Conservation (phyloP, 2,797 vertebrate genomes). For the Taeniopygia guttata region DNA sequence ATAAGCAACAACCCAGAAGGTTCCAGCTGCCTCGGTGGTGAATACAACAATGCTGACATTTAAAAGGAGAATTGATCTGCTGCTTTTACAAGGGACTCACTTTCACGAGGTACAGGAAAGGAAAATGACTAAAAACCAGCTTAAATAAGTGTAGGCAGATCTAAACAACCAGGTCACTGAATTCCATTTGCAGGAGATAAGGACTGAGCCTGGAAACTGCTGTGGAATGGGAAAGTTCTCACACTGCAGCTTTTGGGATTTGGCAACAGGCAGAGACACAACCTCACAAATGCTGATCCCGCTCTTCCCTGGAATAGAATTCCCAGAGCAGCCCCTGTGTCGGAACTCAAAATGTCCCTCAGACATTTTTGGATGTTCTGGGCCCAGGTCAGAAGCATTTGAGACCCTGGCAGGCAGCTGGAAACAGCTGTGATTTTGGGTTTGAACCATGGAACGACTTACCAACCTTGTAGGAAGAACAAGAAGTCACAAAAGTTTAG, state of each 20-base stretch:
- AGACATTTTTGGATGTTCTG: too few species aligned
- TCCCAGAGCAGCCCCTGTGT: neutral
- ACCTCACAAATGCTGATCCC: neutral
- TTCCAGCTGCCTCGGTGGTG: neutral
- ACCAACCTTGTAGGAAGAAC: too few species aligned
- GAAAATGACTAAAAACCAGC: neutral
- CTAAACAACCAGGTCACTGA: neutral
- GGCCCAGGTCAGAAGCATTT: too few species aligned
- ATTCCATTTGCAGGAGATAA: neutral
- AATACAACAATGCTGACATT: conserved; percentile 40
- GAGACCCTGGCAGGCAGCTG: too few species aligned
- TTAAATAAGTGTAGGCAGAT: neutral
- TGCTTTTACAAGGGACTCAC: neutral
- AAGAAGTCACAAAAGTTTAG: too few species aligned
- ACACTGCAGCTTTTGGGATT: rapidly evolving
- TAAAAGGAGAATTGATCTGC: conserved; percentile 26
- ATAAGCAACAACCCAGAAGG: neutral
- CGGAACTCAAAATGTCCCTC: too few species aligned
- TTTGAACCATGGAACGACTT: too few species aligned
- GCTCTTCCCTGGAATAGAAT: rapidly evolving
- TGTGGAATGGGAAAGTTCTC: neutral
- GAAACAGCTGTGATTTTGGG: too few species aligned
- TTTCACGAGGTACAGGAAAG: neutral
- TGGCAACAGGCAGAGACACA: neutral
- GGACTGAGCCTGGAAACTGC: neutral